A percentile compares a stretch with the other conserved stretches of the same genome.
Evolutionary conservation across 2,888 invertebrate genomes (phyloP).

Genomic region (Sarcophaga carnaria): DNA sequence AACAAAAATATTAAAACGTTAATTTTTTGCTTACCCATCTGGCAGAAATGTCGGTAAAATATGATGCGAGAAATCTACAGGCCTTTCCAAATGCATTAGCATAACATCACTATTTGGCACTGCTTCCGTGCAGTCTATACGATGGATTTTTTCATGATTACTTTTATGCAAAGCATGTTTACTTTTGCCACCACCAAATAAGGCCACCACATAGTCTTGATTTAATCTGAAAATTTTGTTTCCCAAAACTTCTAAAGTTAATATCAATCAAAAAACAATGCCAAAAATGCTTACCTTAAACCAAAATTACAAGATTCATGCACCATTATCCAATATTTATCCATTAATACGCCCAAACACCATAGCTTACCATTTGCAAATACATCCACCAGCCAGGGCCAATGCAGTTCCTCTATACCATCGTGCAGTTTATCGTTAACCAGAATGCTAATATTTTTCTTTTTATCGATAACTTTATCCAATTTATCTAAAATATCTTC

Average conservation of each 20-base stretch:
- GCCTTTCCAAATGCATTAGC: conserved; percentile 85
- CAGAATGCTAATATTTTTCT: conserved; percentile 76
- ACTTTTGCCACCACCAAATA: conserved; percentile 87
- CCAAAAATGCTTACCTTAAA: conserved; percentile 73
- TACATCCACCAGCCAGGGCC: conserved; percentile 90
- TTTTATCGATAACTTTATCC: conserved; percentile 74
- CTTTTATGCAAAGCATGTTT: conserved; percentile 84
- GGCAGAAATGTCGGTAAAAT: conserved; percentile 86
- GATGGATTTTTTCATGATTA: conserved; percentile 87
- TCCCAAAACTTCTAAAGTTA: no score
- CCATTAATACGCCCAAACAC: conserved; percentile 87
- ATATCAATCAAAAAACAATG: neutral
- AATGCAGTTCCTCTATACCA: conserved; percentile 80
- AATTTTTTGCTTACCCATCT: conserved; percentile 79
- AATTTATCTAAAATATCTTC: conserved; percentile 76
- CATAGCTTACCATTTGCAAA: conserved; percentile 87
- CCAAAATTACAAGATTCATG: conserved; percentile 83
- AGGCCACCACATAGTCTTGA: conserved; percentile 84
- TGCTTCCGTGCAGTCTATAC: conserved; percentile 84
- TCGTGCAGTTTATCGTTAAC: conserved; percentile 77
- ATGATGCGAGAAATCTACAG: conserved; percentile 85
- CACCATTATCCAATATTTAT: conserved; percentile 86
- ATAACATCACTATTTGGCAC: conserved; percentile 85
- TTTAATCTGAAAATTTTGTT: conserved; percentile 81
- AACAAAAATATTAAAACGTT: neutral